Evolutionary conservation across 1,140 invertebrate species (phyloP).

Genomic region (Mactra quadrangularis): DNA sequence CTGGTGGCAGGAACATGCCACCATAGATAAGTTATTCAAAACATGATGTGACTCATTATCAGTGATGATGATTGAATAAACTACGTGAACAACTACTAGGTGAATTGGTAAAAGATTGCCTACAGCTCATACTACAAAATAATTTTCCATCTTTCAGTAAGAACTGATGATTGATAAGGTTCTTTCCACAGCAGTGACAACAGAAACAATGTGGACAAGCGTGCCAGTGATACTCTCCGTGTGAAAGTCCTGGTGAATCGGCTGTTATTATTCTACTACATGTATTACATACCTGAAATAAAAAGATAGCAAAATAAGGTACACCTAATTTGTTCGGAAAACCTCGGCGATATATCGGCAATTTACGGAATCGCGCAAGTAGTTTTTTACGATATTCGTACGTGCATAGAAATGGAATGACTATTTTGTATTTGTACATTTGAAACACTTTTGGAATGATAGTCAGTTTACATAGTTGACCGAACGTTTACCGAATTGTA

Average conservation of each 20-base stretch:
- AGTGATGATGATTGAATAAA: background rate
- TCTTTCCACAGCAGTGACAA: conserved; percentile 94
- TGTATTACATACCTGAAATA: conserved; percentile 91
- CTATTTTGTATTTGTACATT: no score
- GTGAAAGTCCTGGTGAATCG: conserved; percentile 98
- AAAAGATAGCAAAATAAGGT: conserved; percentile 3
- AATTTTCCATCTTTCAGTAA: conserved; percentile 95
- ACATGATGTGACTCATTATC: background rate
- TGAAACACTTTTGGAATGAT: no score
- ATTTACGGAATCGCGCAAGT: no score
- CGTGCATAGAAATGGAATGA: no score
- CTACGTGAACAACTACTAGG: conserved; percentile 13
- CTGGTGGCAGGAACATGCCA: background rate
- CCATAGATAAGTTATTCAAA: background rate
- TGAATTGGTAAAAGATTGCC: conserved; percentile 42
- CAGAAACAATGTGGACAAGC: conserved; percentile 97
- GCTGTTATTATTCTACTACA: conserved; percentile 97
- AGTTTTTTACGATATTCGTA: no score
- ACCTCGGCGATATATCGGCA: no score
- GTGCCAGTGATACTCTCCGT: conserved; percentile 99
- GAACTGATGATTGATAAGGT: conserved; percentile 95
- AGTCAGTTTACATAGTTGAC: no score
- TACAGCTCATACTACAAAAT: conserved; percentile 88
- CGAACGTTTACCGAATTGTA: no score
- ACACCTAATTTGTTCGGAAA: no score